Percentiles rank a stretch among this genome's conserved stretches.
Evolutionary conservation across 2,888 invertebrate species (phyloP).

Genomic region (Asteroscopus sphinx): DNA sequence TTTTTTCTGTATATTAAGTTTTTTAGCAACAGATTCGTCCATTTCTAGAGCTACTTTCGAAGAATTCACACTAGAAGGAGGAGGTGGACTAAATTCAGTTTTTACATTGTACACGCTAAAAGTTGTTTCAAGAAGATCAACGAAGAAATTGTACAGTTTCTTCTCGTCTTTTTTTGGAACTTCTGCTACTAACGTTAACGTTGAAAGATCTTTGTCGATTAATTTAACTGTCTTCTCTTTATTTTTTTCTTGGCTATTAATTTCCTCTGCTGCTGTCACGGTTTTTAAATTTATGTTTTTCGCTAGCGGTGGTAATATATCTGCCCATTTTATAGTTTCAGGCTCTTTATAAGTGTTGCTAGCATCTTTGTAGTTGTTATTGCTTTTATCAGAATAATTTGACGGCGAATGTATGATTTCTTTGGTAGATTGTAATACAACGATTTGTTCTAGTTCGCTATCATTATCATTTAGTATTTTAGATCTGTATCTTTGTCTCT

Average conservation of each 20-base stretch:
- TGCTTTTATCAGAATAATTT: constrained; percentile 55
- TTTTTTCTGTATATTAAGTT: constrained; percentile 43
- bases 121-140: constrained; percentile 74
- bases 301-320: background rate
- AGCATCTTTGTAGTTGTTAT: background rate
- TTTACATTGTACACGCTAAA: constrained; percentile 69
- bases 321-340: constrained; percentile 21
- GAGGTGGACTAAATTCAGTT: constrained; percentile 36
- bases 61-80: constrained; percentile 19
- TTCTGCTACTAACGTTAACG: constrained; percentile 59
- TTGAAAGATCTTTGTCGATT: constrained; percentile 54
- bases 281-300: background rate
- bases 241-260: constrained; percentile 19
- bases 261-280: background rate
- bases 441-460: constrained; percentile 55
- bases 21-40: constrained; percentile 67
- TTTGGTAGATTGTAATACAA: constrained; percentile 68
- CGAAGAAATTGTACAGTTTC: constrained; percentile 74
- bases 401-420: constrained; percentile 70
- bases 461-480: constrained; percentile 57
- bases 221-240: constrained; percentile 48
- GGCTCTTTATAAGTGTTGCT: background rate
- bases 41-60: constrained; percentile 67
- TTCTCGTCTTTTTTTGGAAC: constrained; percentile 58
- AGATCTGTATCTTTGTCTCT: constrained; percentile 59